Conservation (phyloP, 2,797 vertebrate genomes). For the Poecilia gillii region DNA sequence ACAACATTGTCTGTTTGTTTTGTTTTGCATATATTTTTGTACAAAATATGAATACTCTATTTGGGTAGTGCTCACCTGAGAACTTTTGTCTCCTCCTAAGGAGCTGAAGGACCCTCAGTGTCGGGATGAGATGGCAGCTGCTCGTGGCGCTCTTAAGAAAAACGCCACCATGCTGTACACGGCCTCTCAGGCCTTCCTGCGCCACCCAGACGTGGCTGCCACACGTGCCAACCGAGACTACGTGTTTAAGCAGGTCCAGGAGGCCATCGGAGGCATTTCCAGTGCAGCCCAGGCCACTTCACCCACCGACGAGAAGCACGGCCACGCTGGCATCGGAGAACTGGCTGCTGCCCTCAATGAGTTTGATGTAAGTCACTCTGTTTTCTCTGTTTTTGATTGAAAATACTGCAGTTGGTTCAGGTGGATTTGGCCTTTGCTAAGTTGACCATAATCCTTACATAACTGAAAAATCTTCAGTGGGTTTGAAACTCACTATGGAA, state of each 20-base stretch:
- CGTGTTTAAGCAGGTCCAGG: conserved; percentile 99
- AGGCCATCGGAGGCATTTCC: conserved; percentile 96
- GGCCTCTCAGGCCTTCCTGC: conserved; percentile 95
- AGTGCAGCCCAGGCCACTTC: conserved; percentile 97
- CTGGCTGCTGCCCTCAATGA: conserved; percentile 97
- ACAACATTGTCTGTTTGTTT: neutral
- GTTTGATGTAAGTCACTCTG: conserved; percentile 90
- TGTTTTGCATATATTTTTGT: neutral
- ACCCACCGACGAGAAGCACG: conserved; percentile 93
- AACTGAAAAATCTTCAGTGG: neutral
- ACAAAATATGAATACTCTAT: neutral
- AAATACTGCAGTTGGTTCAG: neutral
- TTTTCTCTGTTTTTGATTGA: neutral
- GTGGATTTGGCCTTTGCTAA: neutral
- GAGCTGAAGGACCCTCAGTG: conserved; percentile 98
- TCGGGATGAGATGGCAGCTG: conserved; percentile 97
- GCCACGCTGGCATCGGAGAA: conserved; percentile 95
- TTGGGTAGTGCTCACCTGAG: neutral
- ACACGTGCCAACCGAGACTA: conserved; percentile 97
- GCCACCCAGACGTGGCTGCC: conserved; percentile 95
- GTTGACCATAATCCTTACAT: neutral
- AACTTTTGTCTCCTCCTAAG: conserved; percentile 64
- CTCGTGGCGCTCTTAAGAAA: conserved; percentile 96
- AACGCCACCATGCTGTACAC: conserved; percentile 99
- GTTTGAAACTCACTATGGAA: neutral